Conservation (phyloP, 2,888 invertebrate genomes). For the Bedellia somnulentella region DNA sequence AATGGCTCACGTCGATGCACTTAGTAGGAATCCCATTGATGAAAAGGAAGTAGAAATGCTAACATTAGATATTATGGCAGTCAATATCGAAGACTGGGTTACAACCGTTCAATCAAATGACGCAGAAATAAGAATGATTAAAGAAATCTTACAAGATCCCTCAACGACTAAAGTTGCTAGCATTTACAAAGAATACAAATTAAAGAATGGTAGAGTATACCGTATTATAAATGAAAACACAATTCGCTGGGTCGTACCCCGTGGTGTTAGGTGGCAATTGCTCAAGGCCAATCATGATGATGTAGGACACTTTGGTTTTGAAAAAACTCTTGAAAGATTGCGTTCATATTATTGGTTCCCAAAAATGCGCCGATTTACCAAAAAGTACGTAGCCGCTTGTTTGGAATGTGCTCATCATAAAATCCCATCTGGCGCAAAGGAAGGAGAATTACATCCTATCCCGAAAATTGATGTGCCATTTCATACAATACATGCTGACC, state of each 20-base stretch:
- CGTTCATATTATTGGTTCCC: conserved; percentile 13
- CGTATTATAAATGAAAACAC: neutral
- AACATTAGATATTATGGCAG: too few relatives aligned
- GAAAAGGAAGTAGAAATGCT: too few relatives aligned
- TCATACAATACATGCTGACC: too few relatives aligned
- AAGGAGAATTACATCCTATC: conserved; percentile 13
- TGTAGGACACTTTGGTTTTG: conserved; percentile 11
- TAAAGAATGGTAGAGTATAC: neutral
- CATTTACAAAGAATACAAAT: neutral
- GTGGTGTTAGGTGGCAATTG: conserved; percentile 11
- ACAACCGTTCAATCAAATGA: too few relatives aligned
- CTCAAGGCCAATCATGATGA: conserved; percentile 11
- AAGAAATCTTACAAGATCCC: too few relatives aligned
- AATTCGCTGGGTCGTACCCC: conserved; percentile 12
- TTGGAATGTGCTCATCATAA: conserved; percentile 13
- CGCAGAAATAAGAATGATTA: too few relatives aligned
- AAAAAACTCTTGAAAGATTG: conserved; percentile 12
- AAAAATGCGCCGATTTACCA: conserved; percentile 12
- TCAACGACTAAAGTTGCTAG: too few relatives aligned
- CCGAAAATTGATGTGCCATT: conserved; percentile 10
- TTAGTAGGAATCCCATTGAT: too few relatives aligned
- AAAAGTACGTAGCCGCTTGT: conserved; percentile 12
- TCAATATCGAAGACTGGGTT: too few relatives aligned
- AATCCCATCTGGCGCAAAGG: conserved; percentile 9
- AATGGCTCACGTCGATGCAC: too few relatives aligned